Base-by-base conservation (phyloP, 2,113 vertebrate genomes). In the Nicator chloris region DNA sequence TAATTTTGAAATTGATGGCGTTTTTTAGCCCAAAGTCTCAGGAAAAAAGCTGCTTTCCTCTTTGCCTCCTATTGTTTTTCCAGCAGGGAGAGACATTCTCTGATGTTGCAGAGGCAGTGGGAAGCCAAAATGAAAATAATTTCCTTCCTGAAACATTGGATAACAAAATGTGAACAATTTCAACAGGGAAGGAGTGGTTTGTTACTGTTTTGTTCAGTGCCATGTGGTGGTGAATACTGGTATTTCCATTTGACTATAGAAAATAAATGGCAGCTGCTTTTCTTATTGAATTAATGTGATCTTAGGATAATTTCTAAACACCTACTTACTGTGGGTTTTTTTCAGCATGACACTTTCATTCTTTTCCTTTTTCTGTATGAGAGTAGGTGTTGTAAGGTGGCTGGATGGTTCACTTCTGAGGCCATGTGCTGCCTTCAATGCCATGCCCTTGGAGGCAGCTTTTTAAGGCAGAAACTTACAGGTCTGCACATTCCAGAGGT, bases 1-100 rank as follows among this genome's bases (percentile, higher is more conserved):
- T 97, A 97, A 95, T 97, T 97, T 96, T 73, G 92, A 97, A 97
- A 97, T 94, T 88, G 95, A 95, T 93, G 96, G 85, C 8, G n/a
- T 95, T 95, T 95, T 96, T 83, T 94, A 91, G 90, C 82, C 95
- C 93, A 95, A 97, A 97, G 95, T 96, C 95, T 94, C 54, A 20
- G 87, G 87, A 83, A 97, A 92, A 97, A 95, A 94, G 65, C 95
- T 77, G 93, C 93, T 95, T 96, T 96, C 87, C 92, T 96, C 86
- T 97, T 94, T 78, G 88, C 95, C 92, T 95, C 96, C 93, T 86
- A 57, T 97, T 93, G 95, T 84, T 97, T 93, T 90, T 94, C 78
- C 86, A 88, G 86, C 91, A 92, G 94, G 53, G 93, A 95, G 82
- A 97, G 91, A 83, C 90, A 60, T 88, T 97, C 64, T 72, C 83